Evolutionary conservation across 2,797 vertebrate species (phyloP), one percentile per base, ranked within the genome.

Genomic region (Neosalanx taihuensis): DNA sequence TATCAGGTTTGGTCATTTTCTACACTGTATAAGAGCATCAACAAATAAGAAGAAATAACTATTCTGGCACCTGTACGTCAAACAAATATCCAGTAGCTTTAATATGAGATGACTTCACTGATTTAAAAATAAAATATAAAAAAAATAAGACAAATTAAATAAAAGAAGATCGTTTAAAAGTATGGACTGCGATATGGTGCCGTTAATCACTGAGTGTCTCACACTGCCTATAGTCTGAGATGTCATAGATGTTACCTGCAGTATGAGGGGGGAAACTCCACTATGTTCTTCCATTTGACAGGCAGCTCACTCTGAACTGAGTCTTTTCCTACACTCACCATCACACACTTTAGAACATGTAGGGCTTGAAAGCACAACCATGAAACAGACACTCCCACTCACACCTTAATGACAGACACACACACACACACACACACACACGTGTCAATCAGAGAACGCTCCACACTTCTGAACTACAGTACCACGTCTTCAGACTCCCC

Each of bases 381-480:
- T 46, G 13, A 3, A 13, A 46, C 9, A 10, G 41, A 12, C 29
- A 70, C 69, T 29, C 73, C 29, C 53, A 20, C 29, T 67, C n/a
- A 67, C 41, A 91, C 85, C 84, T 68, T 73, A 77, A 67, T 57
- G 59, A 66, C 20, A 57, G 59, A 67, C 17, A 30, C 62, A 57
- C 17, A 65, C 29, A 56, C 64, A 63, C 53, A 73, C 68, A 69
- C 64, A 72, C 76, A 74, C 69, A 77, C 72, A 76, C 56, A 51
- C 72, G 41, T 70, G 79, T 84, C 76, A 77, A 86, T 87, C 85
- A 72, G 77, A 70, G 78, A 79, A 77, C 79, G 87, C 86, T 91
- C 85, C 89, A 80, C 84, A 83, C 58, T 79, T 81, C 79, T 26
- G 49, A 76, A 82, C 83, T 83, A 87, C 83, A 91, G 89, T 89